Conservation (phyloP, 2,888 invertebrate genomes). For the Spisula subtruncata region DNA sequence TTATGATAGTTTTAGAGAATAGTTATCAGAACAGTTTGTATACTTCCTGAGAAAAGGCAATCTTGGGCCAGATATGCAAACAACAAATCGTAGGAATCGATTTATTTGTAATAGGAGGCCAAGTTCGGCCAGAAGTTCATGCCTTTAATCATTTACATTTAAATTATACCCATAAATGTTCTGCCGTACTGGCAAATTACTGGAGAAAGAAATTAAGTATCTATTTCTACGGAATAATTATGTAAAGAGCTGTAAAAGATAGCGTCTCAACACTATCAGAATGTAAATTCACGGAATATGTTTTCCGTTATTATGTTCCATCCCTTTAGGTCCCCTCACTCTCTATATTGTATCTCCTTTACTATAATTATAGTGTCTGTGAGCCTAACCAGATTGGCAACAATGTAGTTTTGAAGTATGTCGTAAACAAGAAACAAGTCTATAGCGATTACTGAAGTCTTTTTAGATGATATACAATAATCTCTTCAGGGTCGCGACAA, state of each 20-base stretch:
- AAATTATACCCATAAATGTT: conserved; percentile 23
- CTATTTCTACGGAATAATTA: too few species aligned
- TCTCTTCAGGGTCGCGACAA: too few species aligned
- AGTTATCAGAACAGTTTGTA: not conserved
- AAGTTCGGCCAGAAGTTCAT: not conserved
- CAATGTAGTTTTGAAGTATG: not conserved
- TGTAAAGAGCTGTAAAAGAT: too few species aligned
- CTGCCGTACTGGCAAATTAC: too few species aligned
- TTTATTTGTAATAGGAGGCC: too few species aligned
- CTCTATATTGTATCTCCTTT: not conserved
- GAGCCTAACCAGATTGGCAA: not conserved
- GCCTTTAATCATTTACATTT: too few species aligned
- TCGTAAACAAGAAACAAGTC: not conserved
- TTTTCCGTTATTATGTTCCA: conserved; percentile 23
- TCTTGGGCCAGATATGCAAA: conserved; percentile 19
- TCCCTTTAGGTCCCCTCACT: not conserved
- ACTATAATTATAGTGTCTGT: not conserved
- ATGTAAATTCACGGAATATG: conserved; percentile 29
- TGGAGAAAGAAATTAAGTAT: too few species aligned
- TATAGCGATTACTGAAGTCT: not conserved
- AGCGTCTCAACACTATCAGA: conserved; percentile 22
- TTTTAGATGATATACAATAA: not conserved
- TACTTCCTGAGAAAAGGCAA: conserved; percentile 4
- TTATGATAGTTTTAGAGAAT: not conserved
- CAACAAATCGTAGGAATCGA: too few species aligned